Conservation (phyloP, 2,888 invertebrate genomes). For the Adelognathus sp. region DNA sequence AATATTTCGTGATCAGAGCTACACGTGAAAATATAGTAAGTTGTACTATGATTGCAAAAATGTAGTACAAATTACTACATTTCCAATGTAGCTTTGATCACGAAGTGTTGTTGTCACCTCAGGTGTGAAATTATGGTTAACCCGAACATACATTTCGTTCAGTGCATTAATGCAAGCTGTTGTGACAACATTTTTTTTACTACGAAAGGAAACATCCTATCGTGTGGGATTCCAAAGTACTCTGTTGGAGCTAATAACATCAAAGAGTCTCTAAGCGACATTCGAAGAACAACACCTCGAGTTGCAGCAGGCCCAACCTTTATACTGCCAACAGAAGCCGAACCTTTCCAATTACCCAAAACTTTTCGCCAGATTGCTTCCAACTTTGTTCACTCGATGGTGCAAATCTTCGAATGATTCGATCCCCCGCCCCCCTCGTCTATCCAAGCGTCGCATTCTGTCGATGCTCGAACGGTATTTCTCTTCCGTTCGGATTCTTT, state of each 20-base stretch:
- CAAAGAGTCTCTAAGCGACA: background rate
- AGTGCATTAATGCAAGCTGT: too few species aligned
- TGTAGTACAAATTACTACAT: too few species aligned
- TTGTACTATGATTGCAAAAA: too few species aligned
- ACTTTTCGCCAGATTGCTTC: background rate
- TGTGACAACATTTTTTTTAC: too few species aligned
- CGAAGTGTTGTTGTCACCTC: too few species aligned
- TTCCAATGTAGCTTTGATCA: too few species aligned
- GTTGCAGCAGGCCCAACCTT: background rate
- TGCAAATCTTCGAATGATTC: slow-evolving; percentile 7
- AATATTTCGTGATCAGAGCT: too few species aligned
- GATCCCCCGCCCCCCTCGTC: background rate
- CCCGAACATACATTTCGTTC: too few species aligned
- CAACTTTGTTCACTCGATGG: background rate
- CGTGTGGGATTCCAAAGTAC: background rate
- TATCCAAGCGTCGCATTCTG: background rate
- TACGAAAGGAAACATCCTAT: too few species aligned
- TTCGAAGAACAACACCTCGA: background rate
- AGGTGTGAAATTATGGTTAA: too few species aligned
- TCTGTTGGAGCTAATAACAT: background rate
- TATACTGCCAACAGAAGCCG: slow-evolving; percentile 21
- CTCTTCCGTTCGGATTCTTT: background rate
- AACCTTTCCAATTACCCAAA: slow-evolving; percentile 6
- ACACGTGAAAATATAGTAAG: too few species aligned
- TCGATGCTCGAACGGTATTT: slow-evolving; percentile 14